Evolutionary conservation across 2,113 vertebrate genomes (phyloP).

Genomic region (Heliornis fulica): DNA sequence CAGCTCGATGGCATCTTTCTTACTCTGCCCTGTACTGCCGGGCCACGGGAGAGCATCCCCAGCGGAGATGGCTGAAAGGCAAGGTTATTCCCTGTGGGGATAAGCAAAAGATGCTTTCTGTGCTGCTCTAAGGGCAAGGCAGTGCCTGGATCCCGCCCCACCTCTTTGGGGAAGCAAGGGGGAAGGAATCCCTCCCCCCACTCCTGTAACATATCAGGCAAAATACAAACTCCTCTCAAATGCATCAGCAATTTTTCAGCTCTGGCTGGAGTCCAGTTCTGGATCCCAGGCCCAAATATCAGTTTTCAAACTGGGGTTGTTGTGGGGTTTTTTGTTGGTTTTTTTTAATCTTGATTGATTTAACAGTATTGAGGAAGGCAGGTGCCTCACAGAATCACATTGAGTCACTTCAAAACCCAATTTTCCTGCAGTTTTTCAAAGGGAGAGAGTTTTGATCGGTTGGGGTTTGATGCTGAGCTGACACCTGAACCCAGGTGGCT

Average conservation of each 20-base stretch:
- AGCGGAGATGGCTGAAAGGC: not conserved
- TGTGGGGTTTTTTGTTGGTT: too few relatives aligned
- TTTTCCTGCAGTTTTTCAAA: constrained; percentile 5
- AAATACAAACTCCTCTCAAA: not conserved
- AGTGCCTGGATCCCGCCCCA: not conserved
- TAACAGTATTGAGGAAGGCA: not conserved
- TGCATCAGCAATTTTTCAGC: not conserved
- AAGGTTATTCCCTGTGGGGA: not conserved
- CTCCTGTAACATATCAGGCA: rapidly evolving
- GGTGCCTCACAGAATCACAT: not conserved
- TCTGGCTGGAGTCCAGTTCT: not conserved
- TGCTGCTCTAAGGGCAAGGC: not conserved
- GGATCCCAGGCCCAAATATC: not conserved
- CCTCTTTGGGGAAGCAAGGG: not conserved
- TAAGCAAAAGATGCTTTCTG: not conserved
- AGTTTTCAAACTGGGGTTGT: too few relatives aligned
- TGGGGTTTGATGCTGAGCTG: not conserved
- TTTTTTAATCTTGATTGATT: not conserved
- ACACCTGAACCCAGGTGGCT: not conserved
- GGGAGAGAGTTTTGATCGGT: not conserved
- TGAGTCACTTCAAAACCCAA: not conserved
- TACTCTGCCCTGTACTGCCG: rapidly evolving
- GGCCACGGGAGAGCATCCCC: not conserved
- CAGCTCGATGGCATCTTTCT: not conserved
- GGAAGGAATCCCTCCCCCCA: not conserved